A percentile compares a stretch with the other conserved stretches of the same genome.
phyloP scores from a whole-genome alignment of 2,113 vertebrate species.

The Barnardius zonarius region DNA sequence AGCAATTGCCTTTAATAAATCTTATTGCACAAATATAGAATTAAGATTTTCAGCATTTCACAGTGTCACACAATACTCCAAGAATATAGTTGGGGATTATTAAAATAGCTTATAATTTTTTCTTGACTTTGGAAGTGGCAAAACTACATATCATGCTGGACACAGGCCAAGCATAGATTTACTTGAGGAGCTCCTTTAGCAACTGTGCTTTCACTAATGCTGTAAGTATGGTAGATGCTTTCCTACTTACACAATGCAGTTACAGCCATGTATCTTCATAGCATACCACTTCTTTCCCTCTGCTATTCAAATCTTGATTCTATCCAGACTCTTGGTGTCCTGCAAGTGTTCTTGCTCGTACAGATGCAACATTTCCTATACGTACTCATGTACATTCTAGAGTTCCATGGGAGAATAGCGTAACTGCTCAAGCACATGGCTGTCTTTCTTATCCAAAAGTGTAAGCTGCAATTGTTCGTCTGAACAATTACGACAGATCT shows the following conservation, averaged over 20 bases:
- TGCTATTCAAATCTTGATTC: background rate
- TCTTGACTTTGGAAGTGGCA: background rate
- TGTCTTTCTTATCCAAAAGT: background rate
- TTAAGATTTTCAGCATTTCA: background rate
- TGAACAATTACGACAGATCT: background rate
- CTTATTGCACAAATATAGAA: background rate
- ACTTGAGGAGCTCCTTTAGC: background rate
- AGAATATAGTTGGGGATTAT: background rate
- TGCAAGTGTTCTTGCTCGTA: background rate
- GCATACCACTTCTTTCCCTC: background rate
- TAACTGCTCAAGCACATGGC: background rate
- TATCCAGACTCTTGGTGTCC: background rate
- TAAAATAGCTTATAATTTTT: background rate
- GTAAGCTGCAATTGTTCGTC: background rate
- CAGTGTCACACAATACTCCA: background rate
- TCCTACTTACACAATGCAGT: background rate
- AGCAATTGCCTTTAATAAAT: background rate
- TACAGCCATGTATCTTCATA: background rate
- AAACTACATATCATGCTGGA: background rate
- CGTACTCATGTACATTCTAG: background rate
- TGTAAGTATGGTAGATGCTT: background rate
- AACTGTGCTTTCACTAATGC: background rate
- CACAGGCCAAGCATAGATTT: background rate
- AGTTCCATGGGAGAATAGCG: background rate
- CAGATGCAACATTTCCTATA: background rate